Evolutionary conservation across 2,113 vertebrate genomes (phyloP), one percentile per base, ranked within the genome.

Genomic region (Sylvia atricapilla): DNA sequence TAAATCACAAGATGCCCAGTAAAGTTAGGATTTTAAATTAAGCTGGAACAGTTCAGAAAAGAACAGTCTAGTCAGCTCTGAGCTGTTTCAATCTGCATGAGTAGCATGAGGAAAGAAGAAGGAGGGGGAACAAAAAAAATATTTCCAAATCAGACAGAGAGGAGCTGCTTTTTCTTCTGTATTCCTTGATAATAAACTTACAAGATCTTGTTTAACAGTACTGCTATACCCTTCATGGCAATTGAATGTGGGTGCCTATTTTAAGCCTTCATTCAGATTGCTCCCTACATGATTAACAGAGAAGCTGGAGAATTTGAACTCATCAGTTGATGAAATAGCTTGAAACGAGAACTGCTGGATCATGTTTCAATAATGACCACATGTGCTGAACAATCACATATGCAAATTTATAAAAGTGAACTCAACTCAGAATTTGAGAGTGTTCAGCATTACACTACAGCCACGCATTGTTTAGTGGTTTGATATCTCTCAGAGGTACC

Each of bases 1-100:
- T 87, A 96, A 96, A 97, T 96, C 87, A 96, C 30, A 41, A 24
- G 69, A 58, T 74, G 69, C 33, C 63, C 81, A 80, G 33, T 23
- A 49, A 81, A 75, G 58, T 56, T 78, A 60, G 41, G 67, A 46
- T 97, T 95, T 95, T 75, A 84, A 81, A 77, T 24, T 79, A 84
- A 94, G 64, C 58, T 64, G 62, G 56, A 90, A 53, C 23, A 69
- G 74, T 56, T 92, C 50, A 37, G 68, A 56, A 96, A 73, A 87
- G 49, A 91, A 82, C 13, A 66, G n/a, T 72, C 47, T 76, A 47
- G 43, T 30, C 80, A 77, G 74, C 59, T 90, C 62, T 52, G 31
- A 90, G 53, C 33, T 94, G 39, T 84, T 94, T 93, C 52, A 87
- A 80, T 94, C 74, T 91, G 60, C 75, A 35, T 56, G 73, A 53